phyloP scores from a whole-genome alignment of 2,888 invertebrate species.

The Polyommatus iphigenia region DNA sequence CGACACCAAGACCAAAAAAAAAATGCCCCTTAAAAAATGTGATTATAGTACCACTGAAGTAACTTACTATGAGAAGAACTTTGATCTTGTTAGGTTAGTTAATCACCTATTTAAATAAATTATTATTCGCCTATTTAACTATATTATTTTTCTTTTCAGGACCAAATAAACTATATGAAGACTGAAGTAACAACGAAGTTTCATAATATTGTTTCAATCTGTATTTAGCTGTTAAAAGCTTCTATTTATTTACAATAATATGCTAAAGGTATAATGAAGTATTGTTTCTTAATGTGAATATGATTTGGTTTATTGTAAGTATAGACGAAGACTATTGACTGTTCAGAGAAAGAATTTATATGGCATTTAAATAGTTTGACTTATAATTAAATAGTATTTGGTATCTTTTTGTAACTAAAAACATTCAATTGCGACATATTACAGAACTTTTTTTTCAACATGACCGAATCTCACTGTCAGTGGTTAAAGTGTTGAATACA shows the following conservation, averaged over 20 bases:
- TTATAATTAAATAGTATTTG: background rate
- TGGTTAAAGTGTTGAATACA: background rate
- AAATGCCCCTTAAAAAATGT: too few relatives aligned
- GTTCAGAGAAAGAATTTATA: constrained; percentile 6
- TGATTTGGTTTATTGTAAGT: constrained; percentile 26
- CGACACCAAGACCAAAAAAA: too few relatives aligned
- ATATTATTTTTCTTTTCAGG: constrained; percentile 51
- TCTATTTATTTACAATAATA: constrained; percentile 58
- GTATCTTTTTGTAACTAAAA: background rate
- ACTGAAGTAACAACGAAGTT: constrained; percentile 68
- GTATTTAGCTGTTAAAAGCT: constrained; percentile 48
- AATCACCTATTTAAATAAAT: background rate
- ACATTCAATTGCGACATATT: background rate
- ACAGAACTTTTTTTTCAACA: background rate
- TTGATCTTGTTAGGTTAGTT: background rate
- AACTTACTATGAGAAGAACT: background rate
- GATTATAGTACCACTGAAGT: too few relatives aligned
- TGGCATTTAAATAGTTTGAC: constrained; percentile 21
- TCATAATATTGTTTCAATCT: constrained; percentile 54
- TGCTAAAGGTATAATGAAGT: constrained; percentile 41
- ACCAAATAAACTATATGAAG: constrained; percentile 59
- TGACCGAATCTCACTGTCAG: constrained; percentile 15
- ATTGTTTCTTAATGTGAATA: constrained; percentile 23
- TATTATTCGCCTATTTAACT: background rate
- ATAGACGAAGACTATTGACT: constrained; percentile 20